Conservation (phyloP, 2,888 invertebrate genomes). For the Brachyptera risi region DNA sequence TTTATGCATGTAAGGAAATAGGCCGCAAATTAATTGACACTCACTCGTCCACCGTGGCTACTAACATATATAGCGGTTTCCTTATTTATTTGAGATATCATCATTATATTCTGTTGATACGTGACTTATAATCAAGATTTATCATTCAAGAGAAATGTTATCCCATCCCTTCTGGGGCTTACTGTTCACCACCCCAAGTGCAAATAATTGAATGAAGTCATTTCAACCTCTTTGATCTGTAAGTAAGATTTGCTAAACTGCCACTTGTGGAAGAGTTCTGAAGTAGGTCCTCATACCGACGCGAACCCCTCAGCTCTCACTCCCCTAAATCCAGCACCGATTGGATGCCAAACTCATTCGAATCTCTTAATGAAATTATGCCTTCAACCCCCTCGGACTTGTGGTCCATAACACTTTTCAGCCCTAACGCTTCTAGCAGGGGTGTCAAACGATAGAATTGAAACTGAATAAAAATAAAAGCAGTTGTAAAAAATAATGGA, state of each 20-base stretch:
- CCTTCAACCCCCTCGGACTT: slow-evolving; percentile 38
- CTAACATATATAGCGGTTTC: too few relatives aligned
- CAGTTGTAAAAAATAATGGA: too few relatives aligned
- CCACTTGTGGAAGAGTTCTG: slow-evolving; percentile 27
- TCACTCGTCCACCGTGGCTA: too few relatives aligned
- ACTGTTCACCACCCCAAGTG: slow-evolving; percentile 3
- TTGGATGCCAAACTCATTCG: slow-evolving; percentile 41
- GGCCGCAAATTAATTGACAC: too few relatives aligned
- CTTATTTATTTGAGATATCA: too few relatives aligned
- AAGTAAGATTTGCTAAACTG: slow-evolving; percentile 23
- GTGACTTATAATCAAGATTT: too few relatives aligned
- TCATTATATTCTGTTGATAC: too few relatives aligned
- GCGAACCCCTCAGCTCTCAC: slow-evolving; percentile 25
- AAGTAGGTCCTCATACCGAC: slow-evolving; percentile 12
- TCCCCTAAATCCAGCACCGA: not conserved
- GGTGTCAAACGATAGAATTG: slow-evolving; percentile 20
- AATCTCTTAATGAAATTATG: slow-evolving; percentile 50
- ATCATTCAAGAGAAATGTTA: too few relatives aligned
- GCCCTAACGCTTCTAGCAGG: not conserved
- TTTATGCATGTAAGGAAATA: too few relatives aligned
- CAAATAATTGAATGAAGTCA: slow-evolving; percentile 16
- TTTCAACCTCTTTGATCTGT: slow-evolving; percentile 21
- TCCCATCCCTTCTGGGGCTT: too few relatives aligned
- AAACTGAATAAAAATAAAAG: too few relatives aligned
- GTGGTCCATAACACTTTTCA: slow-evolving; percentile 12